Conservation (phyloP, 1,140 invertebrate species). For the Phortica variegata region DNA sequence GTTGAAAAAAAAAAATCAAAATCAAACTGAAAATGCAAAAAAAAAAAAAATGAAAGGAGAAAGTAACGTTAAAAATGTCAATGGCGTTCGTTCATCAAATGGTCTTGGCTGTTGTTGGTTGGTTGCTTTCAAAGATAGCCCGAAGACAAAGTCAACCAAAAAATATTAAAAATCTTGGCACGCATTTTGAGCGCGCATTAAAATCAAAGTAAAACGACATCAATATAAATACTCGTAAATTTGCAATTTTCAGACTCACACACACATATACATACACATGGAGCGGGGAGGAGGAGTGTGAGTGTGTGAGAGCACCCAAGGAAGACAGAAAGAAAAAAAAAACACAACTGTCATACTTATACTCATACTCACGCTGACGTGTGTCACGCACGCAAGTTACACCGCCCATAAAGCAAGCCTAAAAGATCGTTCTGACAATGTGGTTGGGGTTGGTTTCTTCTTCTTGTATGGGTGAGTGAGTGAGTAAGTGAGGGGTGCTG, state of each 20-base stretch:
- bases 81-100: too few relatives aligned
- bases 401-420: too few relatives aligned
- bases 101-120: too few relatives aligned
- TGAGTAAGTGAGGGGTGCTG: not conserved
- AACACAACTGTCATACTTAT: too few relatives aligned
- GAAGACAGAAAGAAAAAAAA: too few relatives aligned
- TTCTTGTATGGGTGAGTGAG: not conserved
- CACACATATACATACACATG: constrained; percentile 20
- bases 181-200: constrained; percentile 47
- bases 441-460: not conserved
- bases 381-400: too few relatives aligned
- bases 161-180: constrained; percentile 53
- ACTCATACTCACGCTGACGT: too few relatives aligned
- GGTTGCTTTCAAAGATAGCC: too few relatives aligned
- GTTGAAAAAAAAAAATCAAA: too few relatives aligned
- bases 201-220: constrained; percentile 56
- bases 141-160: not conserved
- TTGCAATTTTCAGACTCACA: constrained; percentile 41
- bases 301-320: not conserved
- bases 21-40: too few relatives aligned
- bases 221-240: constrained; percentile 56
- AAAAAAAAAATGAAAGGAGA: too few relatives aligned
- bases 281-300: constrained; percentile 2
- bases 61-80: too few relatives aligned
- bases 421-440: not conserved